These are phyloP conservation scores for Hemitrygon akajei DNA, from an alignment of 2,797 vertebrate species.

Conservation along the genomic window DNA sequence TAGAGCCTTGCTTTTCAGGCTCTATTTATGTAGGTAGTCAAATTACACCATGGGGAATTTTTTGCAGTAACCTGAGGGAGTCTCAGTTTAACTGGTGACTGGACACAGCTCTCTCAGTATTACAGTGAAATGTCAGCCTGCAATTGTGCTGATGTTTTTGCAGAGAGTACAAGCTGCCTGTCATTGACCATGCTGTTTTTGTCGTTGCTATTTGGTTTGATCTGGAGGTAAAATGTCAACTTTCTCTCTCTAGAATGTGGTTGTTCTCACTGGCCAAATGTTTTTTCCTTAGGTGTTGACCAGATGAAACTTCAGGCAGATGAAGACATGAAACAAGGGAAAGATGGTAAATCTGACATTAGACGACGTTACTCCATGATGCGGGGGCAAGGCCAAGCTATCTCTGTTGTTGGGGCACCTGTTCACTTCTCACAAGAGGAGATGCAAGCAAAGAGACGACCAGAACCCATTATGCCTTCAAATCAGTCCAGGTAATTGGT, in stretches of 20 bases:
- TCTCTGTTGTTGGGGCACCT: conserved; percentile 76
- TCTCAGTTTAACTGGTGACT: background rate
- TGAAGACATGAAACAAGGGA: conserved; percentile 64
- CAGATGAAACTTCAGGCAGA: conserved; percentile 69
- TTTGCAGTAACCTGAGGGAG: background rate
- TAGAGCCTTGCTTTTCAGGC: no score
- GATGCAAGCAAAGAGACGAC: conserved; percentile 69
- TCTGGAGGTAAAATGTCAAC: background rate
- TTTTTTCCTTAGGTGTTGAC: conserved; percentile 65
- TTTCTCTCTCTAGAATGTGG: background rate
- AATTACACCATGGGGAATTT: background rate
- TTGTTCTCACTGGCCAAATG: background rate
- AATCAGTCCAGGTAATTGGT: conserved; percentile 73
- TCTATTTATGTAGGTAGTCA: background rate
- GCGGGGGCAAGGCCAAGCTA: conserved; percentile 70
- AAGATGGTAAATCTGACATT: conserved; percentile 59
- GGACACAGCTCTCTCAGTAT: background rate
- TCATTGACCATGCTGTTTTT: no score
- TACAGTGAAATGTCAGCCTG: background rate
- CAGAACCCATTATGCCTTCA: conserved; percentile 79
- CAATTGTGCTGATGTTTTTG: background rate
- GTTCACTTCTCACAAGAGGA: conserved; percentile 53
- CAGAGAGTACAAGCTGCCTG: background rate
- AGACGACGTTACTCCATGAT: conserved; percentile 67
- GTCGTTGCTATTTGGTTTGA: background rate